A percentile compares a stretch with the other conserved stretches of the same genome.
Evolutionary conservation across 2,113 vertebrate species (phyloP).

Genomic region (Scolopax mira): DNA sequence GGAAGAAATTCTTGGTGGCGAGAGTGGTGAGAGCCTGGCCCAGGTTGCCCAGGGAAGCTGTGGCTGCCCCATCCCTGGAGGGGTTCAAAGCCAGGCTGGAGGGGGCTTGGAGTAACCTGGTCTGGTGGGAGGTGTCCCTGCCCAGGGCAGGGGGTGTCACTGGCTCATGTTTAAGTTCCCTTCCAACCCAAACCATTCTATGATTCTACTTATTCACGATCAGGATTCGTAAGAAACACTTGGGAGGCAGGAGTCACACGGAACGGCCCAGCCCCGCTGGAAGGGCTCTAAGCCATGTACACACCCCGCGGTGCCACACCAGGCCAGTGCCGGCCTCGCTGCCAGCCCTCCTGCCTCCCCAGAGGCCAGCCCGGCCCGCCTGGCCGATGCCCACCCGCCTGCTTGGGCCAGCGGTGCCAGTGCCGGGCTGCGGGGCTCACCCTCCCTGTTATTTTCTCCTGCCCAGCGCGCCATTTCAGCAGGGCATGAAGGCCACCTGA

Average conservation of each 20-base stretch:
- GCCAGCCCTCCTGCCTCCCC: fast-evolving
- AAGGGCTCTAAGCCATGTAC: fast-evolving
- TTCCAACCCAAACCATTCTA: background rate
- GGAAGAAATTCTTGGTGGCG: background rate
- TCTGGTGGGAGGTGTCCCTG: background rate
- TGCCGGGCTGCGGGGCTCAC: background rate
- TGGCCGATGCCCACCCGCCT: fast-evolving
- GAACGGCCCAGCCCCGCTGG: fast-evolving
- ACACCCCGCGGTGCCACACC: fast-evolving
- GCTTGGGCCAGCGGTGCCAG: background rate
- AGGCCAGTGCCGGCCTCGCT: fast-evolving
- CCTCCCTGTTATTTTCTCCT: no score
- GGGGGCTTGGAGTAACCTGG: background rate
- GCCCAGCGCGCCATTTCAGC: background rate
- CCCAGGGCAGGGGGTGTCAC: background rate
- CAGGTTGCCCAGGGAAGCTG: background rate
- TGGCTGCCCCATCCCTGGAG: background rate
- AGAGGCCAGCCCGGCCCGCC: fast-evolving
- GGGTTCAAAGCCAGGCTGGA: background rate
- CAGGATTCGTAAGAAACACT: fast-evolving
- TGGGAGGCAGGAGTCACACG: fast-evolving
- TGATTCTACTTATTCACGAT: background rate
- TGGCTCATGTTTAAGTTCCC: background rate
- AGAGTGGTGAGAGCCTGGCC: background rate
- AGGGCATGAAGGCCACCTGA: background rate